These are phyloP conservation scores for Holacanthus passer DNA, from an alignment of 2,113 vertebrate species.

Conservation along the genomic window DNA sequence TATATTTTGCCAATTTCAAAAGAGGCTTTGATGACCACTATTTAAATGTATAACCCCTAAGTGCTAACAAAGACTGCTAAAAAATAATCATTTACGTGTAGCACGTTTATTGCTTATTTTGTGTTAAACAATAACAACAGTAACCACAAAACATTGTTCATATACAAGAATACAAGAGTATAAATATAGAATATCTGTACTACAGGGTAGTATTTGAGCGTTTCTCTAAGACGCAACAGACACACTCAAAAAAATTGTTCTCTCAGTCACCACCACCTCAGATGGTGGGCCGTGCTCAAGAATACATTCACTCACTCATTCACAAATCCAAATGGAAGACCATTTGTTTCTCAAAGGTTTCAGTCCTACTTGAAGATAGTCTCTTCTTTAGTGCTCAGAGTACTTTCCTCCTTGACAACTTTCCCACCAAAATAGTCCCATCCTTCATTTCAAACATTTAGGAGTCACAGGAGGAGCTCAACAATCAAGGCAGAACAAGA, in stretches of 20 bases:
- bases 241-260: conserved; percentile 26
- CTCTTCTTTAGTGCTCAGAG: conserved; percentile 49
- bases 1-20: too few species aligned
- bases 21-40: too few species aligned
- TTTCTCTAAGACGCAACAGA: conserved; percentile 54
- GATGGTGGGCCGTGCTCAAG: neutral
- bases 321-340: conserved; percentile 59
- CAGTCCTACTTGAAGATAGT: conserved; percentile 27
- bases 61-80: neutral
- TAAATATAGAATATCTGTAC: conserved; percentile 79
- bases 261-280: conserved; percentile 12
- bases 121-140: conserved; percentile 67
- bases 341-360: conserved; percentile 24
- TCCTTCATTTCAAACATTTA: neutral
- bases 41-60: neutral
- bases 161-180: conserved; percentile 72
- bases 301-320: conserved; percentile 42
- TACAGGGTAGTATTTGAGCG: conserved; percentile 49
- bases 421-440: neutral
- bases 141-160: conserved; percentile 56
- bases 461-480: neutral
- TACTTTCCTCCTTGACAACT: conserved; percentile 5
- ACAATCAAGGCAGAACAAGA: conserved; percentile 4
- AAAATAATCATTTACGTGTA: conserved; percentile 20
- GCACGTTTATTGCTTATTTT: conserved; percentile 72